Conservation (phyloP, 1,140 invertebrate species). For the Anoplophora glabripennis region DNA sequence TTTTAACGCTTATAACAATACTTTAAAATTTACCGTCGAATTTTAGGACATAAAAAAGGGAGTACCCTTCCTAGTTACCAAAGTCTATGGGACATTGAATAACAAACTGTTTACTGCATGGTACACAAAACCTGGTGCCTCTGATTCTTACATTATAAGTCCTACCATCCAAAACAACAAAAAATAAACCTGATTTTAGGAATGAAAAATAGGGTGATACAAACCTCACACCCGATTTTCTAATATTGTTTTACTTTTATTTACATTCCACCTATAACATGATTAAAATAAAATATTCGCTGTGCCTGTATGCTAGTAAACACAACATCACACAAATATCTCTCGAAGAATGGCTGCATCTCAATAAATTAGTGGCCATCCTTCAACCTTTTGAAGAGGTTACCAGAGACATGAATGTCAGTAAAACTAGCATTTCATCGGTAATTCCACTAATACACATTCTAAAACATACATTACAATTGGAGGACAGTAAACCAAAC, state of each 20-base stretch:
- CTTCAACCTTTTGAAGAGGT: slow-evolving; percentile 27
- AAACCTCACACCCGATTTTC: neutral
- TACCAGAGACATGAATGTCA: slow-evolving; percentile 15
- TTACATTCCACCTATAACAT: too few species aligned
- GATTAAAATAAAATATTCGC: slow-evolving; percentile 17
- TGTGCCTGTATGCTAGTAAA: slow-evolving; percentile 18
- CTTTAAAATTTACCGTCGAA: too few species aligned
- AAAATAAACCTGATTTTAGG: neutral
- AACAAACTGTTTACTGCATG: too few species aligned
- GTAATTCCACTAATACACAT: slow-evolving; percentile 19
- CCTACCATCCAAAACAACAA: too few species aligned
- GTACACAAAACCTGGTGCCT: too few species aligned
- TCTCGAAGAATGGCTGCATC: slow-evolving; percentile 25
- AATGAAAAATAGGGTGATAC: too few species aligned
- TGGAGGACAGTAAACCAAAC: slow-evolving; percentile 10
- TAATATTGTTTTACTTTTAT: too few species aligned
- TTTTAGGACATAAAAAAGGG: too few species aligned
- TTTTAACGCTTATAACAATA: too few species aligned
- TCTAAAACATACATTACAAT: slow-evolving; percentile 12
- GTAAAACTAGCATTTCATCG: slow-evolving; percentile 17
- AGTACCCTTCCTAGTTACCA: too few species aligned
- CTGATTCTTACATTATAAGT: too few species aligned
- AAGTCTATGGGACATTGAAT: too few species aligned
- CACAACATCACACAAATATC: slow-evolving; percentile 27
- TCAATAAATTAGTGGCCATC: slow-evolving; percentile 24